These are phyloP conservation scores for Rhadina sibilatrix DNA, from an alignment of 2,113 vertebrate genomes.

Conservation along the genomic window DNA sequence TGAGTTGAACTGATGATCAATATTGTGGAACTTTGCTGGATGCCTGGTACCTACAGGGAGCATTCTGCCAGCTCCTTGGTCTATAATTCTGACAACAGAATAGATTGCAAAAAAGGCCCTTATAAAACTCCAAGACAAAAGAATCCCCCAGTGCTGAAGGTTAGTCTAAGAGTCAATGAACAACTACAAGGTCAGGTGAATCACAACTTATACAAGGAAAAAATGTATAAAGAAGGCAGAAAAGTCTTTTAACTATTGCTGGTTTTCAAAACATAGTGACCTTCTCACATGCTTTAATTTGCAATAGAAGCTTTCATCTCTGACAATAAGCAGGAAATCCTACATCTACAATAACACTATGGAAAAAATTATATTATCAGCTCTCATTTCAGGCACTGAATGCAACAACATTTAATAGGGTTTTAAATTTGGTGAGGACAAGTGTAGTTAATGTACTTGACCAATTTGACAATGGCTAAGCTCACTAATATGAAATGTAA, in stretches of 20 bases:
- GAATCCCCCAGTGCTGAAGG: background rate
- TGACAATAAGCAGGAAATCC: background rate
- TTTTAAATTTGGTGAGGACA: background rate
- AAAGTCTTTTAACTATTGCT: background rate
- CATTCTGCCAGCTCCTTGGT: background rate
- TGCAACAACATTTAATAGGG: background rate
- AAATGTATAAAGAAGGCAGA: background rate
- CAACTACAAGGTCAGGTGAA: background rate
- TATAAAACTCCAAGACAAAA: background rate
- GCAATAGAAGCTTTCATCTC: background rate
- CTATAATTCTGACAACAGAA: constrained; percentile 46
- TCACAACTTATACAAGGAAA: background rate
- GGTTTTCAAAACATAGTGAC: background rate
- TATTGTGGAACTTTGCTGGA: constrained; percentile 24
- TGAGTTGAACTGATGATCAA: constrained; percentile 27
- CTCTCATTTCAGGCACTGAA: background rate
- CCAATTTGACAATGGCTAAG: background rate
- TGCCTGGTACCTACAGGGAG: constrained; percentile 19
- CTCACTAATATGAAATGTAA: accelerated
- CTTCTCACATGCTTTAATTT: background rate
- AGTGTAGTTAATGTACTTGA: background rate
- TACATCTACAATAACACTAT: background rate
- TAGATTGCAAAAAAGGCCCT: background rate
- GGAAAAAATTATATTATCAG: background rate
- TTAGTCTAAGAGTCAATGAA: constrained; percentile 24